phyloP scores from a whole-genome alignment of 2,113 vertebrate species.

The Siniperca knerii region DNA sequence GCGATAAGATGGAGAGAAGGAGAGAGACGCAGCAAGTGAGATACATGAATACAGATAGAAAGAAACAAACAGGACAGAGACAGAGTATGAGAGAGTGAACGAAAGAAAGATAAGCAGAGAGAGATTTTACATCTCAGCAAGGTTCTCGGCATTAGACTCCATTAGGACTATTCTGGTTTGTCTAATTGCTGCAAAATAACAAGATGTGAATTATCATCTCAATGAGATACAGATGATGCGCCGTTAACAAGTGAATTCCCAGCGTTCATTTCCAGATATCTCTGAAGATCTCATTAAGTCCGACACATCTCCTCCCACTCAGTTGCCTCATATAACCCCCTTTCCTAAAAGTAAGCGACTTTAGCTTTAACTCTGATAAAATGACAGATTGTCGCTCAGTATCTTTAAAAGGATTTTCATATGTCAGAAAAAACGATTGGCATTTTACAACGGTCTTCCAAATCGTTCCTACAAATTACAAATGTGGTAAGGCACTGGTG shows the following conservation, averaged over 20 bases:
- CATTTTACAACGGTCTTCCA: neutral
- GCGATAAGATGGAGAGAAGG: slow-evolving; percentile 8
- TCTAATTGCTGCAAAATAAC: slow-evolving; percentile 66
- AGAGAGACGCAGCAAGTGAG: neutral
- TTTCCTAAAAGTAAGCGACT: slow-evolving; percentile 10
- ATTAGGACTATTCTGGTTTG: slow-evolving; percentile 44
- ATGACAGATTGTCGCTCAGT: neutral
- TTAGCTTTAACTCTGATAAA: slow-evolving; percentile 1
- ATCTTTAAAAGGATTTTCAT: slow-evolving; percentile 18
- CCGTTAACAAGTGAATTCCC: slow-evolving; percentile 49
- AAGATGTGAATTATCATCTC: slow-evolving; percentile 57
- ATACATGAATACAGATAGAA: neutral
- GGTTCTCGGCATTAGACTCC: slow-evolving; percentile 27
- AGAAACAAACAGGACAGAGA: neutral
- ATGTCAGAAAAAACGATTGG: neutral
- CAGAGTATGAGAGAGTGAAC: neutral
- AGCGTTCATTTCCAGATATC: slow-evolving; percentile 46
- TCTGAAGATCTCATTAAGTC: slow-evolving; percentile 66
- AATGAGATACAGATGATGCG: slow-evolving; percentile 57
- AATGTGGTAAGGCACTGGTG: neutral
- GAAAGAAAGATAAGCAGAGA: neutral
- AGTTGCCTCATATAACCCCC: slow-evolving; percentile 35
- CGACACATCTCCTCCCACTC: slow-evolving; percentile 37
- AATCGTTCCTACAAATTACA: neutral
- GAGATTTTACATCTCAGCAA: slow-evolving; percentile 13